phyloP scores from a whole-genome alignment of 2,113 vertebrate genomes.

The Trogon melanurus region DNA sequence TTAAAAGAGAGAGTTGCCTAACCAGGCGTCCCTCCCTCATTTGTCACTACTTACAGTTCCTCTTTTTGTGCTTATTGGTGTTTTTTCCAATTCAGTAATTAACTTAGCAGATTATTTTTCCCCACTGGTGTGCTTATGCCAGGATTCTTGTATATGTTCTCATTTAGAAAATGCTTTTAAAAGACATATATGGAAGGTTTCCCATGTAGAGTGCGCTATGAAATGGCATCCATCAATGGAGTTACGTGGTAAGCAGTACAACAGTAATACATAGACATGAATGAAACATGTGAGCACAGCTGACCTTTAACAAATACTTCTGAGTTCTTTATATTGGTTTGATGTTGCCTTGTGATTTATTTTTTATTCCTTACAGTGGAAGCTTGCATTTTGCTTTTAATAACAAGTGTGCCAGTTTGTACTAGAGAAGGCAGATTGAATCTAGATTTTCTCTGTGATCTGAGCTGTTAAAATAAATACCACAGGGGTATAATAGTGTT shows the following conservation, averaged over 20 bases:
- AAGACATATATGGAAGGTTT: background rate
- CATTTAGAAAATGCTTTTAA: conserved; percentile 32
- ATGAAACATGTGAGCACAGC: conserved; percentile 39
- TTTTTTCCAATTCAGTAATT: background rate
- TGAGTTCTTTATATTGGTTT: conserved; percentile 48
- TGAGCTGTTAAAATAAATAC: conserved; percentile 72
- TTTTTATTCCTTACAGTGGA: conserved; percentile 59
- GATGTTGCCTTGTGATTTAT: conserved; percentile 50
- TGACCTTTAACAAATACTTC: conserved; percentile 59
- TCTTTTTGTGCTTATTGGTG: background rate
- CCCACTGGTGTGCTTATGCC: background rate
- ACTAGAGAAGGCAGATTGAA: conserved; percentile 43
- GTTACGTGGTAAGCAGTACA: background rate
- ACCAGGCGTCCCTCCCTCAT: background rate
- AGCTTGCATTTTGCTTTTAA: conserved; percentile 54
- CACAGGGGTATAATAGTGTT: conserved; percentile 56
- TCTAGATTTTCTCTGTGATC: conserved; percentile 67
- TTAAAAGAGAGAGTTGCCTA: background rate
- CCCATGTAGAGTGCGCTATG: background rate
- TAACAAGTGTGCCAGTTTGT: conserved; percentile 48
- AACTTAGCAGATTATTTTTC: background rate
- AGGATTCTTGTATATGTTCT: background rate
- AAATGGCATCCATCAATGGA: conserved; percentile 29
- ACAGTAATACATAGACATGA: conserved; percentile 2
- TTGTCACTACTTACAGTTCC: background rate